phyloP scores from a whole-genome alignment of 2,797 vertebrate genomes.

The Spinus olivaceus region DNA sequence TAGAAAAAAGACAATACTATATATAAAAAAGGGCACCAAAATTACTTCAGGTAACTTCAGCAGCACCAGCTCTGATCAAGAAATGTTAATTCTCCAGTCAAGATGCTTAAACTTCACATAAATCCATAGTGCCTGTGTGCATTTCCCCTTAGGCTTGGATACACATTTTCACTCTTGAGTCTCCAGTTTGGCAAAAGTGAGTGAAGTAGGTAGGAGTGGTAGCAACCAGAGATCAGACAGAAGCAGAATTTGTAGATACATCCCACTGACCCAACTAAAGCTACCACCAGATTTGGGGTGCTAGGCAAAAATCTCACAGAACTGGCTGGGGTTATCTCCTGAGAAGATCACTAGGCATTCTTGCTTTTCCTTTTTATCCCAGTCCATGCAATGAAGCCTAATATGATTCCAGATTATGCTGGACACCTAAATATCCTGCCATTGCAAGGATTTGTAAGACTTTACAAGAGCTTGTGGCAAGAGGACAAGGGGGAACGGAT shows the following conservation, averaged over 20 bases:
- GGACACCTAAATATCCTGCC: background rate
- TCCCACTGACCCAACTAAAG: background rate
- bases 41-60: background rate
- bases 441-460: background rate
- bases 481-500: background rate
- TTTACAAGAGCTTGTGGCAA: background rate
- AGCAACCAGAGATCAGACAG: background rate
- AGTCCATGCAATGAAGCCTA: background rate
- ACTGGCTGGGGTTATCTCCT: background rate
- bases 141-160: background rate
- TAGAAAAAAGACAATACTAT: background rate
- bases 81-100: background rate
- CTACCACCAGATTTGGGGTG: background rate
- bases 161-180: background rate
- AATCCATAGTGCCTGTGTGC: background rate
- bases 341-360: background rate
- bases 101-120: background rate
- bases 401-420: background rate
- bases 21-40: background rate
- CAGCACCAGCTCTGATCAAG: background rate
- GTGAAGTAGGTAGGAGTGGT: background rate
- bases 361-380: background rate
- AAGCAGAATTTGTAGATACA: background rate
- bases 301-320: background rate
- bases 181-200: background rate